These are phyloP conservation scores for Clarias pachynema DNA, from an alignment of 2,797 vertebrate species.

Conservation along the genomic window DNA sequence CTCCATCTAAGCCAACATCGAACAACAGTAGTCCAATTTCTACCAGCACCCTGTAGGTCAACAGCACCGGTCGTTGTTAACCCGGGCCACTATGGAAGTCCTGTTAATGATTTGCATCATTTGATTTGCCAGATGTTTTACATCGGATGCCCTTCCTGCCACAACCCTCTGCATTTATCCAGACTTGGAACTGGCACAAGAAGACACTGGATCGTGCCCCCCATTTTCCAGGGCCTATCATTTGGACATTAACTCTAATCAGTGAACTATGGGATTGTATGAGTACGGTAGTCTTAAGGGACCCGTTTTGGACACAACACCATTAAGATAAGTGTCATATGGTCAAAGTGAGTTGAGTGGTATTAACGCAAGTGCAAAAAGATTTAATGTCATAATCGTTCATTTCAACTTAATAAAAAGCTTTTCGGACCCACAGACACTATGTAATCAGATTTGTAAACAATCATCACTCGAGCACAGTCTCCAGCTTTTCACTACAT, in stretches of 20 bases:
- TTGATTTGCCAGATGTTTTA: too few species aligned
- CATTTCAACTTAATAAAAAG: background rate
- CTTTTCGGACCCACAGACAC: background rate
- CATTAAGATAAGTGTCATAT: background rate
- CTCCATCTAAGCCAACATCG: too few species aligned
- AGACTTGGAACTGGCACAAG: background rate
- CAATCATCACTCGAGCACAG: background rate
- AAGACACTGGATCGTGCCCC: background rate
- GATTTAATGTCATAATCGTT: too few species aligned
- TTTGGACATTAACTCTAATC: background rate
- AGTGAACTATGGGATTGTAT: background rate
- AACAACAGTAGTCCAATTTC: too few species aligned
- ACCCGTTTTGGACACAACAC: background rate
- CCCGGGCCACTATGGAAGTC: too few species aligned
- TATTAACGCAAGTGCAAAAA: background rate
- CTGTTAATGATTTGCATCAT: too few species aligned
- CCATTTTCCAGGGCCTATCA: background rate
- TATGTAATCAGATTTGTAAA: background rate
- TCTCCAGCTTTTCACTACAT: slow-evolving; percentile 7
- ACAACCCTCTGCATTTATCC: too few species aligned
- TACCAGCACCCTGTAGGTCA: too few species aligned
- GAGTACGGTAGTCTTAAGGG: background rate
- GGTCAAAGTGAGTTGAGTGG: background rate
- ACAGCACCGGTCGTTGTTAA: too few species aligned
- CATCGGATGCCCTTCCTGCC: too few species aligned